Base-by-base conservation (phyloP, 1,140 invertebrate species). In the Saccostrea cuccullata region DNA sequence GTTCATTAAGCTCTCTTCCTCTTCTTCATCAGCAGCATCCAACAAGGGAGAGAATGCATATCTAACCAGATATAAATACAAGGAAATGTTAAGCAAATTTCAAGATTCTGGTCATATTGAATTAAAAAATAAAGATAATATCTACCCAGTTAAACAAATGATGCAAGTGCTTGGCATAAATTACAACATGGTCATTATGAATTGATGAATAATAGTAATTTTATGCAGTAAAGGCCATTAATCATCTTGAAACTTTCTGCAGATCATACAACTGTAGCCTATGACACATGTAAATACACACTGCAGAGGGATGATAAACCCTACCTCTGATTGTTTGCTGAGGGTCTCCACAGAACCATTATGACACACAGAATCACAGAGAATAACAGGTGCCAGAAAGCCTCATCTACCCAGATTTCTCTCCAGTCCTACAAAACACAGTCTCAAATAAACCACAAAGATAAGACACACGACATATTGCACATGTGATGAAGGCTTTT, bases 381-480 rank as follows among this genome's bases (percentile, higher is more conserved):
- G 94, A 99, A 99, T 26, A 98, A 95, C 30, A 99, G 96, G 94
- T 98, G 98, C 98, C 98, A 99, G 94, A 98, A 99, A 4, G 97
- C 98, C 89, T 98, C 97, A 95, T 99, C 98, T 88, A 99, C 94
- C 95, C 94, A 96, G 86, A 98, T 95, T 94, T 98, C 97, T 93
- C 97, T 97, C 98, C 98, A 99, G 88, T 98, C 97, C 96, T 97
- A 84, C 82, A 84, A 9, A 2, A 55, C 9, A 47, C 11, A 13
- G 82, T 55, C n/a, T 12, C 47, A 47, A 8, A 47, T 15, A 55
- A 84, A 84, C 17, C 47, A 4, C 9, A 26, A 36, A 55, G 17
- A 20, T 20, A 20, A 77, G 15, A 77, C 1, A 15, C 2, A 73
- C 8, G 0, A 36, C 4, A 30, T 15, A 20, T 77, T 30, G 26